These are phyloP conservation scores for Heterocephalus glaber DNA, from an alignment of 2,113 vertebrate genomes.

Conservation along the genomic window DNA sequence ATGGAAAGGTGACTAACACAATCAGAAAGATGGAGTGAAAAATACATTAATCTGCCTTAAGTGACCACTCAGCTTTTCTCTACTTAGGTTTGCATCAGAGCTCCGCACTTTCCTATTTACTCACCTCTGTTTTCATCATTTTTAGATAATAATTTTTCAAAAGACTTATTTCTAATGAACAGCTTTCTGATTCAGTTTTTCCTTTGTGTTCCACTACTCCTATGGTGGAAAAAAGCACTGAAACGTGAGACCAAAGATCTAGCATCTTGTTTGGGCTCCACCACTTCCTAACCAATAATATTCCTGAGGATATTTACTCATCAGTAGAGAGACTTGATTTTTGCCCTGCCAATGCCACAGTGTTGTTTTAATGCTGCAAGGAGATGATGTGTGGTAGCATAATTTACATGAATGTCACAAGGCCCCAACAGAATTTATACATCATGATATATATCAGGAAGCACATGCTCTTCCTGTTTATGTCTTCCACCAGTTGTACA, in stretches of 20 bases:
- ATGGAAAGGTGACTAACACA: neutral
- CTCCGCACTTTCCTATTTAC: neutral
- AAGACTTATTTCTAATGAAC: constrained; percentile 40
- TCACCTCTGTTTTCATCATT: neutral
- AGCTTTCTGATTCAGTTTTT: neutral
- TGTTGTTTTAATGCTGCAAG: constrained; percentile 8
- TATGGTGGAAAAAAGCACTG: constrained; percentile 33
- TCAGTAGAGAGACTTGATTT: constrained; percentile 53
- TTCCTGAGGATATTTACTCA: constrained; percentile 55
- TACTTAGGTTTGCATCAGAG: neutral
- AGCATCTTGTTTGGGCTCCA: constrained; percentile 29
- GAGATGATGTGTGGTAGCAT: neutral
- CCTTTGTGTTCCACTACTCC: neutral
- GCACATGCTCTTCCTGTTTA: neutral
- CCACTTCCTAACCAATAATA: constrained; percentile 32
- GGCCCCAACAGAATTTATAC: neutral
- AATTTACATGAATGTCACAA: neutral
- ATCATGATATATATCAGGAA: neutral
- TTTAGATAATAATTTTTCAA: constrained; percentile 7
- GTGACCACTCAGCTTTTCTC: neutral
- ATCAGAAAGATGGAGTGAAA: neutral
- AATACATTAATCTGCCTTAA: neutral
- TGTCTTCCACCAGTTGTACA: neutral
- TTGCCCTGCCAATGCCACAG: neutral
- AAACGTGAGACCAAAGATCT: neutral